Percentiles rank a stretch among this genome's conserved stretches.
These are phyloP conservation scores for Agriopis aurantiaria DNA, from an alignment of 2,888 invertebrate genomes.

Conservation along the genomic window DNA sequence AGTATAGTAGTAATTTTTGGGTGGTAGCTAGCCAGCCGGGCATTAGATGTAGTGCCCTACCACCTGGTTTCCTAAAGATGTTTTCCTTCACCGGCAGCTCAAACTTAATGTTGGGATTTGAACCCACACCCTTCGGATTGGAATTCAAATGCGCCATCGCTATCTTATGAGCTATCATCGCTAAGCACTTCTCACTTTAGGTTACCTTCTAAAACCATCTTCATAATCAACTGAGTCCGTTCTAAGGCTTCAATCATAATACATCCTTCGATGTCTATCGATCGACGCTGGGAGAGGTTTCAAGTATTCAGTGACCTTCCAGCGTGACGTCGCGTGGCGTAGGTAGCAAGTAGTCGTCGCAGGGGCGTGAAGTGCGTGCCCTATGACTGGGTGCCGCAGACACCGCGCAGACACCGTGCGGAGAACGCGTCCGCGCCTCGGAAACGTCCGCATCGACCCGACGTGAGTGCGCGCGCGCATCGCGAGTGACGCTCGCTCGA, in stretches of 20 bases:
- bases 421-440: slow-evolving; percentile 58
- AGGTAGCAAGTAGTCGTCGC: slow-evolving; percentile 12
- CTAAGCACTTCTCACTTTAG: no score
- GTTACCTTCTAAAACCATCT: no score
- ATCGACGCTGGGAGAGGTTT: background rate
- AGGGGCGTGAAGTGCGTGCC: slow-evolving; percentile 46
- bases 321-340: background rate
- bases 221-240: no score
- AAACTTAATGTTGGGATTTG: no score
- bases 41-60: no score
- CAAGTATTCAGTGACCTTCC: slow-evolving; percentile 18
- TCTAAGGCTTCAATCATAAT: background rate
- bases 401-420: slow-evolving; percentile 73
- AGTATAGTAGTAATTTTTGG: no score
- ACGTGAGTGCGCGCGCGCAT: slow-evolving; percentile 42
- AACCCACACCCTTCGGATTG: no score
- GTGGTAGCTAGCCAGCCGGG: no score
- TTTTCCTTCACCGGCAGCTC: no score
- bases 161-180: no score
- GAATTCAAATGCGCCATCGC: no score
- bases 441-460: slow-evolving; percentile 28
- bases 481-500: slow-evolving; percentile 28
- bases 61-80: no score
- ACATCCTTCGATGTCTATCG: background rate
- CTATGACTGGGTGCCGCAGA: slow-evolving; percentile 64